These are phyloP conservation scores for Pocillopora damicornis DNA, from an alignment of 64 coral and sea anemone genomes.

Conservation along the genomic window DNA sequence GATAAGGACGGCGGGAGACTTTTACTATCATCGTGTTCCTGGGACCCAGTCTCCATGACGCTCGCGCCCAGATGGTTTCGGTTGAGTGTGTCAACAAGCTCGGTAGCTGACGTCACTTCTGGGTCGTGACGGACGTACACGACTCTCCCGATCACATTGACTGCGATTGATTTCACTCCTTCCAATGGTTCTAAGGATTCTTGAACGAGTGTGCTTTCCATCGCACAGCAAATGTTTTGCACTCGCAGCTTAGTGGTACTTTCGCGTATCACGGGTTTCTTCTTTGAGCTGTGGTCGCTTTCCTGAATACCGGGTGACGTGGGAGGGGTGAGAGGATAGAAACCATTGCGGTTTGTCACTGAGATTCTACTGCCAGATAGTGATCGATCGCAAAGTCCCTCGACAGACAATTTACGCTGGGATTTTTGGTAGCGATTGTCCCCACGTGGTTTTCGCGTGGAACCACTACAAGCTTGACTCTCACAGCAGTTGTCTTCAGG, in stretches of 20 bases:
- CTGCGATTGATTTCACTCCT: conserved; percentile 67
- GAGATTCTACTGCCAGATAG: conserved; percentile 10
- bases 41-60: conserved; percentile 86
- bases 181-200: conserved; percentile 70
- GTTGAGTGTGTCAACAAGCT: conserved; percentile 72
- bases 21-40: conserved; percentile 41
- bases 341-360: conserved; percentile 23
- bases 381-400: not conserved
- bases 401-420: not conserved
- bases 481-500: not conserved
- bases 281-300: not conserved
- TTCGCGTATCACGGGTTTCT: conserved; percentile 13
- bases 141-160: conserved; percentile 93
- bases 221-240: conserved; percentile 93
- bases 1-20: conserved; percentile 46
- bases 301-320: not conserved
- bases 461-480: not conserved
- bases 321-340: conserved; percentile 1
- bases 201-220: conserved; percentile 78
- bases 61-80: conserved; percentile 79
- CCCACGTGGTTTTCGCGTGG: not conserved
- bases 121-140: conserved; percentile 81
- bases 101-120: conserved; percentile 67
- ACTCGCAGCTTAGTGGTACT: conserved; percentile 91
- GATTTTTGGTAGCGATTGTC: not conserved